Evolutionary conservation across 1,140 invertebrate species (phyloP).

Genomic region (Sesamia nonagrioides): DNA sequence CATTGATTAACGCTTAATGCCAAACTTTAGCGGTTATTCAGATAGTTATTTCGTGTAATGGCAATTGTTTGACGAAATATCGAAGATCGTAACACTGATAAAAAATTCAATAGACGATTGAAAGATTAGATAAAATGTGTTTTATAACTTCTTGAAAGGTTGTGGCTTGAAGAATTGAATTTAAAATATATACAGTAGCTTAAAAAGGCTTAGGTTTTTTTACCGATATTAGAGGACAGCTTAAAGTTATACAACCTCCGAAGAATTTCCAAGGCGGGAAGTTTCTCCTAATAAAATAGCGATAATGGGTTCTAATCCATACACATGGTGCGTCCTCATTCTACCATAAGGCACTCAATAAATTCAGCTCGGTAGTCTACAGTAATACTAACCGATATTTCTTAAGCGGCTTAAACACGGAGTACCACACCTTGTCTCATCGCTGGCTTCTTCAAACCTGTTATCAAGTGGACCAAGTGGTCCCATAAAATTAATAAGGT

Average conservation of each 20-base stretch:
- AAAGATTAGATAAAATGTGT: constrained; percentile 11
- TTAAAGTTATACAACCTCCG: background rate
- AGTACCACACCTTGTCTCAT: constrained; percentile 38
- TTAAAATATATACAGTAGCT: background rate
- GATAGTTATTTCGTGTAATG: constrained; percentile 41
- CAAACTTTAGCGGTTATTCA: constrained; percentile 38
- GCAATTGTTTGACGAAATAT: constrained; percentile 41
- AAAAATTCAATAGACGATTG: constrained; percentile 30
- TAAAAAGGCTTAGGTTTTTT: background rate
- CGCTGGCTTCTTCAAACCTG: constrained; percentile 67
- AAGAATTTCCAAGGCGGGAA: constrained; percentile 16
- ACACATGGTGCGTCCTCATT: constrained; percentile 14
- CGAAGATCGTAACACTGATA: constrained; percentile 9
- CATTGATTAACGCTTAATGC: constrained; percentile 45
- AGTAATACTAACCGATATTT: constrained; percentile 51
- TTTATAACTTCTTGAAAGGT: constrained; percentile 20
- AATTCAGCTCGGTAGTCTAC: constrained; percentile 24
- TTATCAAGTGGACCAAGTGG: constrained; percentile 71
- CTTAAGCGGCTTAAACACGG: constrained; percentile 39
- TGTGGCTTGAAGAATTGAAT: background rate
- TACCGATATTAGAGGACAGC: background rate
- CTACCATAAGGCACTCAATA: constrained; percentile 35
- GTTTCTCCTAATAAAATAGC: constrained; percentile 37
- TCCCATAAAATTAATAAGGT: constrained; percentile 83
- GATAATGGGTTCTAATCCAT: constrained; percentile 32